Evolutionary conservation across 1,140 invertebrate genomes (phyloP).

Genomic region (Platorchestia sp.): DNA sequence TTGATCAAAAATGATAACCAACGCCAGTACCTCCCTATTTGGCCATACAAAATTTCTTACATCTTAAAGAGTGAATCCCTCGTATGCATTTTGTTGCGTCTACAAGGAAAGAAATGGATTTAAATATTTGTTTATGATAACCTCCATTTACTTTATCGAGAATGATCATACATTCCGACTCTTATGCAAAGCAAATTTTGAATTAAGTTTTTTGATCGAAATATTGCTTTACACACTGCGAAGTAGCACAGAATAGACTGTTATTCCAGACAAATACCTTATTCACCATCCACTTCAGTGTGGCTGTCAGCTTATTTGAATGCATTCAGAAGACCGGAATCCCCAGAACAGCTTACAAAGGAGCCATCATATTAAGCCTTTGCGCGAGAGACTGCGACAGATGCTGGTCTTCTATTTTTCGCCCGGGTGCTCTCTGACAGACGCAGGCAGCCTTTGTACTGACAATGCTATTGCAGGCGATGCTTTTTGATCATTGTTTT

Average conservation of each 20-base stretch:
- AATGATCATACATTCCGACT: background rate
- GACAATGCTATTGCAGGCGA: background rate
- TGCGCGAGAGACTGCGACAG: background rate
- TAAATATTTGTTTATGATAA: too few relatives aligned
- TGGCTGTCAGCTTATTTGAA: background rate
- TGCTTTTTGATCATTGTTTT: background rate
- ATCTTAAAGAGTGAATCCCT: background rate
- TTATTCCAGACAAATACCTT: background rate
- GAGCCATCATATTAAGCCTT: background rate
- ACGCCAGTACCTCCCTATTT: background rate
- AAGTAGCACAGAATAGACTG: background rate
- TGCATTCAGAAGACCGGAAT: background rate
- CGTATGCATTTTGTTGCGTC: too few relatives aligned
- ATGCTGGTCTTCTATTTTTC: conserved; percentile 8
- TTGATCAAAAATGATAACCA: background rate
- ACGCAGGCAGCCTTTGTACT: background rate
- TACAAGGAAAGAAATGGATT: too few relatives aligned
- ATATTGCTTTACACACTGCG: background rate
- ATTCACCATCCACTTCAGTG: background rate
- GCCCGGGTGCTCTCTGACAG: background rate
- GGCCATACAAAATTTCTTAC: background rate
- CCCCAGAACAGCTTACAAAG: background rate
- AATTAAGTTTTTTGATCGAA: background rate
- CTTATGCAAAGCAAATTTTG: background rate
- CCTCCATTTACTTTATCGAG: background rate